Conservation (phyloP, 2,113 vertebrate genomes). For the Oceanites oceanicus region DNA sequence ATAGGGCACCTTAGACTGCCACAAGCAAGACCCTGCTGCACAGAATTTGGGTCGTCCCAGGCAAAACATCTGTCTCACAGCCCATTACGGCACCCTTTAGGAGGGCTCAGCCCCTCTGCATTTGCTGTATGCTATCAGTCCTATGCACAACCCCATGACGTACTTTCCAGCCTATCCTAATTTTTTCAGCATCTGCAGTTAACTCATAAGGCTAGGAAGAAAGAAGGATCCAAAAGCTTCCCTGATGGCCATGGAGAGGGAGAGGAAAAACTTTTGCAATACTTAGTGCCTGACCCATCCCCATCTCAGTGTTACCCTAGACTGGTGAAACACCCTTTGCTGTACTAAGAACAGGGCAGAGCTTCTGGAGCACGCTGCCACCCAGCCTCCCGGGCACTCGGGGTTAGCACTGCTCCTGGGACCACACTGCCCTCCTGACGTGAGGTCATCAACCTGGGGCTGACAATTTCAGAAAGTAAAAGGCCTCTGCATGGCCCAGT, state of each 20-base stretch:
- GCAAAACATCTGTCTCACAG: background rate
- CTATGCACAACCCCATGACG: background rate
- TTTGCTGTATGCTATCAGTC: background rate
- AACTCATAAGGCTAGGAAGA: background rate
- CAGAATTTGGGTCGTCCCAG: background rate
- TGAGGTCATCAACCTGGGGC: background rate
- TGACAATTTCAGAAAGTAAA: background rate
- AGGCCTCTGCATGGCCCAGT: background rate
- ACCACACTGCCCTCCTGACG: background rate
- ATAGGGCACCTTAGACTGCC: background rate
- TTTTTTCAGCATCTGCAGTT: background rate
- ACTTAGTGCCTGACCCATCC: background rate
- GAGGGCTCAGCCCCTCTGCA: background rate
- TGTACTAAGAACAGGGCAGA: background rate
- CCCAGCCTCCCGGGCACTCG: too few species aligned
- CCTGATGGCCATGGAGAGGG: background rate
- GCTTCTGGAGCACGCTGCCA: accelerated
- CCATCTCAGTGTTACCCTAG: background rate
- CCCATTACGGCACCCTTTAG: background rate
- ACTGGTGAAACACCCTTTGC: background rate
- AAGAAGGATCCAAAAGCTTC: background rate
- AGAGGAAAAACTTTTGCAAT: background rate
- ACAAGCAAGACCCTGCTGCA: background rate
- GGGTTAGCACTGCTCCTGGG: background rate
- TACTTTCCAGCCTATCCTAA: background rate